These are phyloP conservation scores for Typhlichthys eigenmanni DNA, from an alignment of 2,797 vertebrate species.

Conservation along the genomic window DNA sequence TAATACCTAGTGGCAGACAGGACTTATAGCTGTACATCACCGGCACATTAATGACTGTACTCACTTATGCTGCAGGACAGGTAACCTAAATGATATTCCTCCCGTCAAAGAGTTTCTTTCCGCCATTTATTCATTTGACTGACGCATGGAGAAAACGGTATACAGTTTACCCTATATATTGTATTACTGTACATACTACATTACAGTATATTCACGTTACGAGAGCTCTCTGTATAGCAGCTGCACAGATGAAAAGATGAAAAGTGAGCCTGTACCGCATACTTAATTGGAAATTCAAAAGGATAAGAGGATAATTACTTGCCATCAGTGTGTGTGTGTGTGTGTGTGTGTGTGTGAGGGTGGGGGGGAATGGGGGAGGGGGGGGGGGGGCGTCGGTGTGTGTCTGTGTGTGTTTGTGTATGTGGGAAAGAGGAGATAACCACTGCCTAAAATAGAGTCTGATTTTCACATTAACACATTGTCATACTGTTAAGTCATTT, in stretches of 20 bases:
- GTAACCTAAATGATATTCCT: slow-evolving; percentile 58
- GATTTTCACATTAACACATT: slow-evolving; percentile 64
- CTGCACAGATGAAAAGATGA: slow-evolving; percentile 44
- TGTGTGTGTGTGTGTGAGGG: slow-evolving; percentile 7
- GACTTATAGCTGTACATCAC: slow-evolving; percentile 64
- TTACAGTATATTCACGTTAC: slow-evolving; percentile 40
- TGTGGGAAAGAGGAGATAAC: slow-evolving; percentile 34
- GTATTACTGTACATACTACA: not conserved
- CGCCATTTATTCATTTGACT: slow-evolving; percentile 59
- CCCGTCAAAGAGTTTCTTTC: slow-evolving; percentile 64
- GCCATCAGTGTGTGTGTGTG: slow-evolving; percentile 21
- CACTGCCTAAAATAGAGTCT: slow-evolving; percentile 63
- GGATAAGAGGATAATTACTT: slow-evolving; percentile 65
- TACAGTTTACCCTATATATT: not conserved
- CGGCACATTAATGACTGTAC: slow-evolving; percentile 61
- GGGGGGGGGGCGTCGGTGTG: not conserved
- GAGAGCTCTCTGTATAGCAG: slow-evolving; percentile 33
- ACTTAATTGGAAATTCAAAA: slow-evolving; percentile 67
- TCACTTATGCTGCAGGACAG: slow-evolving; percentile 60
- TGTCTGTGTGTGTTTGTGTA: not conserved
- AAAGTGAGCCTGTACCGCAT: slow-evolving; percentile 45
- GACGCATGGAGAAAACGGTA: slow-evolving; percentile 32
- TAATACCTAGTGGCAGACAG: slow-evolving; percentile 66
- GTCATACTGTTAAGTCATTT: slow-evolving; percentile 67
- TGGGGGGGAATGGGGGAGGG: not conserved